These are phyloP conservation scores for Amphiura filiformis DNA, from an alignment of 35 echinoderm and acorn worm genomes.

Conservation along the genomic window DNA sequence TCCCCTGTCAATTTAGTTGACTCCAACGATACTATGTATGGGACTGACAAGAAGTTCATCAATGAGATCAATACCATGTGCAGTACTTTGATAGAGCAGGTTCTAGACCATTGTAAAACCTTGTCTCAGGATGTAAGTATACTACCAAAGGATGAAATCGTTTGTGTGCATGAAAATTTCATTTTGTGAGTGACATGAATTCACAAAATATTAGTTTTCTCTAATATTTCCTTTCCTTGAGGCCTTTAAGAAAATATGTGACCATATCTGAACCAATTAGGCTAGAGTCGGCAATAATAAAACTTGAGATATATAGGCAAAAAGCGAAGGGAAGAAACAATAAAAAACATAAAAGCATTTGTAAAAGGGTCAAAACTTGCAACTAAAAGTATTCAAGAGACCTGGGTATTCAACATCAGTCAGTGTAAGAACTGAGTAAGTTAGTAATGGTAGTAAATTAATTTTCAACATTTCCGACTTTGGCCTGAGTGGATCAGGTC, in stretches of 20 bases:
- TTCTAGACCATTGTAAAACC: conserved; percentile 84
- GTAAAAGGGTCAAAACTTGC: no score
- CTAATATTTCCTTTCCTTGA: not conserved
- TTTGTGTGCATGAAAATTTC: not conserved
- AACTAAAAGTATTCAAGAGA: no score
- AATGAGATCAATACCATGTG: conserved; percentile 60
- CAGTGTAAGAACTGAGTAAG: no score
- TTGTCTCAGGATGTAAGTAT: conserved; percentile 77
- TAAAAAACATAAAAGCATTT: no score
- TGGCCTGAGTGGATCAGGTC: no score
- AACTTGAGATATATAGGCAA: not conserved
- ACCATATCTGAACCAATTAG: not conserved
- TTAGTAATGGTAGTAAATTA: no score
- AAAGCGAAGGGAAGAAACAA: no score
- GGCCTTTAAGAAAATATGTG: not conserved
- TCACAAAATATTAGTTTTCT: not conserved
- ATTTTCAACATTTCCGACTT: no score
- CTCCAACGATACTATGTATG: conserved; percentile 93
- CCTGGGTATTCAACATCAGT: no score
- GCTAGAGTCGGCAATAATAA: no score
- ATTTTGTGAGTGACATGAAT: no score
- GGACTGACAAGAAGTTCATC: conserved; percentile 95
- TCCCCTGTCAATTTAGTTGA: conserved; percentile 59
- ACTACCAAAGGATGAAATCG: not conserved
- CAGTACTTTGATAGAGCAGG: conserved; percentile 60